Conservation (phyloP, 2,113 vertebrate genomes). For the Hiodon tergisus region DNA sequence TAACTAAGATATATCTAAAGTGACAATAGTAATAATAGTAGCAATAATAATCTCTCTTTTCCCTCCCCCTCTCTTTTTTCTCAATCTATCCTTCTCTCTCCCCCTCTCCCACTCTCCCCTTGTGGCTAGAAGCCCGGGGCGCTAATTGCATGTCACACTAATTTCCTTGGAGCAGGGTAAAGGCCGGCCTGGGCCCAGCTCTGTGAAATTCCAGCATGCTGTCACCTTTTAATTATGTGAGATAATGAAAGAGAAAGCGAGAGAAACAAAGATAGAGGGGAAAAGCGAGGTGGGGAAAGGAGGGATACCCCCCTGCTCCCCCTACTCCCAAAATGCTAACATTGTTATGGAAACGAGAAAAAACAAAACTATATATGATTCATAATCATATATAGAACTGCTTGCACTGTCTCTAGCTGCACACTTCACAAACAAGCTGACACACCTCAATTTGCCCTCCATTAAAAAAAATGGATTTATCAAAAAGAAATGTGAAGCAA, state of each 20-base stretch:
- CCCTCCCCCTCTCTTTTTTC: conserved; percentile 43
- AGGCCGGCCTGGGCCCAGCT: conserved; percentile 22
- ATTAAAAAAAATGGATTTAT: neutral
- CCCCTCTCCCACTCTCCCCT: conserved; percentile 42
- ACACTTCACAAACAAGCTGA: neutral
- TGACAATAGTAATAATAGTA: conserved; percentile 1
- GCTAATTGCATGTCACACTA: conserved; percentile 34
- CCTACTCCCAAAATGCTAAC: neutral
- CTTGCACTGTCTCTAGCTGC: too few species aligned
- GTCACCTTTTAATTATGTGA: conserved; percentile 32
- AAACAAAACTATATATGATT: too few species aligned
- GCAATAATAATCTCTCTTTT: neutral
- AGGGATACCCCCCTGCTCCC: neutral
- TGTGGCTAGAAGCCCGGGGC: conserved; percentile 22
- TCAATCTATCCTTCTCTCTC: conserved; percentile 49
- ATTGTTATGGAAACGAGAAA: too few species aligned
- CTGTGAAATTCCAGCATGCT: conserved; percentile 26
- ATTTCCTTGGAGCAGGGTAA: conserved; percentile 25
- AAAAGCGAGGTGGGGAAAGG: conserved; percentile 3
- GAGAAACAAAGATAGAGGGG: neutral
- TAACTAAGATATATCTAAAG: neutral
- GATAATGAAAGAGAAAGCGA: conserved; percentile 23
- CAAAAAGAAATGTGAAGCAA: neutral
- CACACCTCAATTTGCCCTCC: neutral
- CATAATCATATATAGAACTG: too few species aligned